Conservation (phyloP, 2,113 vertebrate genomes). For the Epinephelus fuscoguttatus region DNA sequence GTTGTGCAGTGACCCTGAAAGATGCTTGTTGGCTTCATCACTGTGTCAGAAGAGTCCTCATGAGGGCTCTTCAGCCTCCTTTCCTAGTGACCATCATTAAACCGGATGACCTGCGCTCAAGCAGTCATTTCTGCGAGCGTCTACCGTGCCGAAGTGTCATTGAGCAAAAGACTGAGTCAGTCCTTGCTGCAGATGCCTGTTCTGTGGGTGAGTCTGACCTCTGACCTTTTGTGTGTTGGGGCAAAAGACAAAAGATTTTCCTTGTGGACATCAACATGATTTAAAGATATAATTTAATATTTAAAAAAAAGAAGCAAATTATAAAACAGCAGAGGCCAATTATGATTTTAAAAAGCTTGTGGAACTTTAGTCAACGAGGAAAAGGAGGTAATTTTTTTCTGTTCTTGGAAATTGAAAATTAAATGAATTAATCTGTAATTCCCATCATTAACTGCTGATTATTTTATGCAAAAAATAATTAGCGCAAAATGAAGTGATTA, state of each 20-base stretch:
- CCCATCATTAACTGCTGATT: background rate
- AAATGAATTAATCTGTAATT: slow-evolving; percentile 4
- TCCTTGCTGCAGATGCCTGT: slow-evolving; percentile 1
- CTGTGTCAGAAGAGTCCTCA: slow-evolving; percentile 62
- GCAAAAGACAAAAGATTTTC: background rate
- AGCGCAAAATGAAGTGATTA: background rate
- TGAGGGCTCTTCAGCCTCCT: slow-evolving; percentile 65
- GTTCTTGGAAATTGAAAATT: background rate
- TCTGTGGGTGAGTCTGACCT: slow-evolving; percentile 48
- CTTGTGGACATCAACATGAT: background rate
- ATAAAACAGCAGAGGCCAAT: background rate
- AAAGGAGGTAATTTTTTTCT: background rate
- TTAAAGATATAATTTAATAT: slow-evolving; percentile 6
- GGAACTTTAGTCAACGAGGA: background rate
- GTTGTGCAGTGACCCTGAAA: slow-evolving; percentile 76
- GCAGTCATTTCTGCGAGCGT: slow-evolving; percentile 44
- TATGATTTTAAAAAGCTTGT: slow-evolving; percentile 1
- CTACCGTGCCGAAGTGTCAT: slow-evolving; percentile 50
- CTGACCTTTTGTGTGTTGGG: slow-evolving; percentile 36
- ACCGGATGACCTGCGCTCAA: slow-evolving; percentile 60
- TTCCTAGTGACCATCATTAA: slow-evolving; percentile 68
- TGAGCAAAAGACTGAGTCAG: slow-evolving; percentile 42
- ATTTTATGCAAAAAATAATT: slow-evolving; percentile 5
- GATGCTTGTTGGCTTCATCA: slow-evolving; percentile 70
- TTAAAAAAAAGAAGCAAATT: too few species aligned